phyloP scores from a whole-genome alignment of 2,888 invertebrate genomes.

The Drosophila rubida region DNA sequence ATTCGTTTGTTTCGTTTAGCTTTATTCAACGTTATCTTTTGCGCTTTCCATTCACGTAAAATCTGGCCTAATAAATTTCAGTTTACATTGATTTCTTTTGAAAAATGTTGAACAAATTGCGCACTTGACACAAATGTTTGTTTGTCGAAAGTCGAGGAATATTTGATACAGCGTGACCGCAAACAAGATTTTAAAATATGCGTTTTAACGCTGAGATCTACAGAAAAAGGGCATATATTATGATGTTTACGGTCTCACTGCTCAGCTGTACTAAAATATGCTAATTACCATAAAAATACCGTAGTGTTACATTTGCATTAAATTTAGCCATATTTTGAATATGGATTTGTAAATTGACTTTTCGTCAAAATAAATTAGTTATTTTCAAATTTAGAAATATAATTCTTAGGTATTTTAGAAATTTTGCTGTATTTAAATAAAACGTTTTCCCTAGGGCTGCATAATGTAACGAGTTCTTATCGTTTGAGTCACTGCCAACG shows the following conservation, averaged over 20 bases:
- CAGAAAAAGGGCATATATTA: not conserved
- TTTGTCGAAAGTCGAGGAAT: constrained; percentile 36
- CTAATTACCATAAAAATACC: not conserved
- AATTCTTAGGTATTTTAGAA: no score
- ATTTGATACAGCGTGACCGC: constrained; percentile 4
- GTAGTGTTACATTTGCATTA: no score
- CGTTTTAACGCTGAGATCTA: not conserved
- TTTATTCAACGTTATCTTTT: not conserved
- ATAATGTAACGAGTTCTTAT: not conserved
- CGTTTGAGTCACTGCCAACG: not conserved
- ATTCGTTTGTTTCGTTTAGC: not conserved
- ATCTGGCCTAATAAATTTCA: not conserved
- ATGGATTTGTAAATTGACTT: no score
- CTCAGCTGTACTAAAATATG: not conserved
- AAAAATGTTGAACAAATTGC: constrained; percentile 37
- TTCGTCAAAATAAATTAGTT: not conserved
- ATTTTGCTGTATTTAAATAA: no score
- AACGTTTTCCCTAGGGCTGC: not conserved
- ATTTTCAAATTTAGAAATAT: not conserved
- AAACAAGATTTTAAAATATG: not conserved
- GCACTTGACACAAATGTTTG: constrained; percentile 44
- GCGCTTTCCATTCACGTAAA: not conserved
- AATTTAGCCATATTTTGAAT: no score
- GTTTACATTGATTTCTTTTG: constrained; percentile 31
- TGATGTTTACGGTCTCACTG: not conserved